Evolutionary conservation across 92 coral and sea anemone genomes (phyloP), one percentile per base, ranked within the genome.

Genomic region (Parazoanthus swiftii): DNA sequence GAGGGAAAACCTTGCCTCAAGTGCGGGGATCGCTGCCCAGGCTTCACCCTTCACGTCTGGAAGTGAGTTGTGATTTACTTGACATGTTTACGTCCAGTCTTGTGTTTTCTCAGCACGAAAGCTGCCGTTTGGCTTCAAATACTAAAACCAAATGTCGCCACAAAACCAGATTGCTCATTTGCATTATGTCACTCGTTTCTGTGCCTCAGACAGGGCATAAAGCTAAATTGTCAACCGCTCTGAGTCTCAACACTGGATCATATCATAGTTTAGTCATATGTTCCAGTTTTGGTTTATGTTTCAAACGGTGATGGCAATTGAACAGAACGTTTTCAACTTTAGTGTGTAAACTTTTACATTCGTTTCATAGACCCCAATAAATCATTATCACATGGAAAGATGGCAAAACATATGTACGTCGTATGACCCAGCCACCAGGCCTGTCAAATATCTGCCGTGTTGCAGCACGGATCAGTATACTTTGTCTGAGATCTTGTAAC

Each of bases 31-130:
- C 90, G 91, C 37, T 94, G 98, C 78, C 93, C 98, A n/a, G 98
- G 98, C 9, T 94, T 94, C 38, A 94, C 93, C n/a, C 89, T 94
- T 25, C 98, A 94, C 89, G 95, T 94, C 86, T 94, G 98, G 98
- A 93, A 91, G 98, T 94, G 85, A 89, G 93, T 79, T 68, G 25
- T 10, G 25, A n/a, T 46, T 20, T n/a, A 9, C 43, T 38, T 82
- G 86, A 38, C 54, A 46, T 68, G 87, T 71, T 84, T 84, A 43
- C 46, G 39, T 84, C 29, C 6, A 20, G 37, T 48, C 74, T 84
- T 70, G 68, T 70, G 76, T 35, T 36, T 83, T 25, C 77, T 18
- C 78, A 50, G 63, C 42, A 38, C 46, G 67, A 83, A 83, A 13
- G 56, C 42, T 33, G n/a, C 14, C 71, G 44, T 48, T 70, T n/a